phyloP scores from a whole-genome alignment of 1,140 invertebrate genomes.

The Papilio polyxenes region DNA sequence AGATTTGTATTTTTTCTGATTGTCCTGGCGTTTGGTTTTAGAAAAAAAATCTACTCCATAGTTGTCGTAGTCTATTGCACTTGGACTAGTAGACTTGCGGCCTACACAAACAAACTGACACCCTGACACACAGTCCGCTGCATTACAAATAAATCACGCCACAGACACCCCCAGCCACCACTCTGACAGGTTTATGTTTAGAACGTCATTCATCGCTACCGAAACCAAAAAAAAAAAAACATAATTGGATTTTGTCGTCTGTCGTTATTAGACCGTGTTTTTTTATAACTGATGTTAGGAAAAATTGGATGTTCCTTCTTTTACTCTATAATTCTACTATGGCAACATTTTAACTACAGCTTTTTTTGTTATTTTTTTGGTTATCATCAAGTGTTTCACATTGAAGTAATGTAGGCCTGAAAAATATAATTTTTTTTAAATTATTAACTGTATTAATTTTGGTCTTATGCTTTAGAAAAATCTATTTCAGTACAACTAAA shows the following conservation, averaged over 20 bases:
- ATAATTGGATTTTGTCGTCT: constrained; percentile 28
- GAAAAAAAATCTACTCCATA: background rate
- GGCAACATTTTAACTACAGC: too few species aligned
- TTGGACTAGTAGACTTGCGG: constrained; percentile 35
- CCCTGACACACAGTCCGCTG: constrained; percentile 37
- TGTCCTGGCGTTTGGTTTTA: background rate
- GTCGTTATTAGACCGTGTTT: background rate
- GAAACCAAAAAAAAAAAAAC: constrained; percentile 14
- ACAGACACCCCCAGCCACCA: background rate
- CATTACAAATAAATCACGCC: constrained; percentile 41
- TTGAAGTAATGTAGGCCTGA: background rate
- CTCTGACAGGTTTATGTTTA: constrained; percentile 24
- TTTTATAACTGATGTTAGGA: background rate
- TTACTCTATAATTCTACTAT: background rate
- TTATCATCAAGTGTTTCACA: background rate
- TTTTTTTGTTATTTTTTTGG: background rate
- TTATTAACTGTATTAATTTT: background rate
- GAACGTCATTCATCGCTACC: constrained; percentile 31
- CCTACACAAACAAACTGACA: constrained; percentile 43
- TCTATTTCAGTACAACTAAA: background rate
- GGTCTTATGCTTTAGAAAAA: background rate
- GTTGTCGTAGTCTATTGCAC: background rate
- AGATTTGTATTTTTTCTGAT: too few species aligned
- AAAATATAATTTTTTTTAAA: background rate
- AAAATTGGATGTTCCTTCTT: background rate